Evolutionary conservation across 2,888 invertebrate genomes (phyloP).

Genomic region (Lepidocyrtoides sp.): DNA sequence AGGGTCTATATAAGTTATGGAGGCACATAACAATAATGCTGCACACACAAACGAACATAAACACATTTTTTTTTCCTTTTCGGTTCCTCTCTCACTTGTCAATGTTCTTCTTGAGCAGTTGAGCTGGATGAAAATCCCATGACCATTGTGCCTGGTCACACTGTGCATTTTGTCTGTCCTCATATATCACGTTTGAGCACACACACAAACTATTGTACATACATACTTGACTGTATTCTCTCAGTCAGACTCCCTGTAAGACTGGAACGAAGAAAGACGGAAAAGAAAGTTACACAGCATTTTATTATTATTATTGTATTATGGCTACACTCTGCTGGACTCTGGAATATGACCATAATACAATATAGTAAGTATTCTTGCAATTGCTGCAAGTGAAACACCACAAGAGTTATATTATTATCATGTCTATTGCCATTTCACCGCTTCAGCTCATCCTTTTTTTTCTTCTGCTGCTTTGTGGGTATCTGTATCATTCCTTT

Average conservation of each 20-base stretch:
- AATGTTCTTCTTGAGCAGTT: constrained; percentile 59
- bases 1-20: constrained; percentile 53
- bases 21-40: constrained; percentile 54
- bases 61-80: constrained; percentile 66
- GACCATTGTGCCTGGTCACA: constrained; percentile 83
- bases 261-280: constrained; percentile 21
- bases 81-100: constrained; percentile 43
- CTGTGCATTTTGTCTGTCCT: constrained; percentile 71
- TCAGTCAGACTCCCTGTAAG: background rate
- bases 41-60: constrained; percentile 50
- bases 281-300: constrained; percentile 45
- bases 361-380: constrained; percentile 33
- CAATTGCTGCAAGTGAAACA: constrained; percentile 59
- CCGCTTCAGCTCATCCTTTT: constrained; percentile 32
- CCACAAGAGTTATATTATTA: constrained; percentile 59
- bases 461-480: background rate
- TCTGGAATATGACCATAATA: background rate
- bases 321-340: background rate
- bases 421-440: constrained; percentile 44
- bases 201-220: background rate
- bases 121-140: constrained; percentile 77
- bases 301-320: constrained; percentile 53
- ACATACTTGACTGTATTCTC: too few relatives aligned
- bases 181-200: constrained; percentile 81
- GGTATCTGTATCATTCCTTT: background rate